Evolutionary conservation across 2,113 vertebrate genomes (phyloP).

Genomic region (Phalacrocorax brasilianus): DNA sequence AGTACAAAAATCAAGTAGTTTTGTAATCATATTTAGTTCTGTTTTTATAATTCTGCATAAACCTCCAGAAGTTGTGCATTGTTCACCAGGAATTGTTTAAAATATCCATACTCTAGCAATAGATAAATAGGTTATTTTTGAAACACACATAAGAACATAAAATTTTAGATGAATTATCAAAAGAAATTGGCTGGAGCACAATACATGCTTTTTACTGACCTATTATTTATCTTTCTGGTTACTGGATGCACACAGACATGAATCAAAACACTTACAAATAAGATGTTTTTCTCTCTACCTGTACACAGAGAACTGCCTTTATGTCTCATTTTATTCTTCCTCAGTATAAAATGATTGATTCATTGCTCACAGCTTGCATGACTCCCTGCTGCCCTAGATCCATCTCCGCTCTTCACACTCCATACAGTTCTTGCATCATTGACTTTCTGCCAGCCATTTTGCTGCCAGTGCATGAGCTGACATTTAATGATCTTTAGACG

Average conservation of each 20-base stretch:
- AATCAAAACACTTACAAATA: conserved; percentile 66
- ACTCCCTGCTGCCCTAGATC: conserved; percentile 60
- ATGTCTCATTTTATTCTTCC: conserved; percentile 61
- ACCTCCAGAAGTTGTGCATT: not conserved
- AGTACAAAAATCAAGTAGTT: not conserved
- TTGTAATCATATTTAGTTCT: not conserved
- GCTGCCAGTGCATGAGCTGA: conserved; percentile 81
- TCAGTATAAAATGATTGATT: conserved; percentile 71
- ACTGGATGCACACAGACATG: not conserved
- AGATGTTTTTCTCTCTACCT: conserved; percentile 8
- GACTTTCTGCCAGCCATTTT: conserved; percentile 87
- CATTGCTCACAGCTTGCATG: conserved; percentile 69
- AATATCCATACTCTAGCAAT: not conserved
- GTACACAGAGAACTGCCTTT: conserved; percentile 39
- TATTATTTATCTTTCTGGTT: conserved; percentile 13
- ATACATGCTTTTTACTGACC: conserved; percentile 8
- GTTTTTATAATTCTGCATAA: not conserved
- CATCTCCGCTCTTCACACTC: conserved; percentile 50
- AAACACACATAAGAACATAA: not conserved
- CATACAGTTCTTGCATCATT: conserved; percentile 73
- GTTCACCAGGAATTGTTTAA: not conserved
- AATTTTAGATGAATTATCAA: conserved; percentile 2
- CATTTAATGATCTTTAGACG: conserved; percentile 89
- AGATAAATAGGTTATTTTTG: not conserved
- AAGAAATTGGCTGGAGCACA: conserved; percentile 29